Evolutionary conservation across 2,113 vertebrate species (phyloP), one percentile per base, ranked within the genome.

Genomic region (Hippoglossus stenolepis): DNA sequence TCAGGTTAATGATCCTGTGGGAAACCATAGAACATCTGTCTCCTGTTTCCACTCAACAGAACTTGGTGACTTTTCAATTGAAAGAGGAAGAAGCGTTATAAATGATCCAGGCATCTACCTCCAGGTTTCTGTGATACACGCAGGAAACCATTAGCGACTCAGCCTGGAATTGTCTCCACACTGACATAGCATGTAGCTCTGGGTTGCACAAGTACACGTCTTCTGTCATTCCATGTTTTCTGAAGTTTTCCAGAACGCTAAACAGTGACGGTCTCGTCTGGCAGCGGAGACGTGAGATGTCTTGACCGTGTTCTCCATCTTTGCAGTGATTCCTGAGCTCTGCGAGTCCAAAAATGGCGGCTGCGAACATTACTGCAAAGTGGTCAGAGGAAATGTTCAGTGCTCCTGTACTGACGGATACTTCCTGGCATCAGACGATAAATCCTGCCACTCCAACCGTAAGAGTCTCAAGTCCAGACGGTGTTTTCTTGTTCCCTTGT

Each of bases 331-430:
- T 63, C 93, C 91, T 2, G 88, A 94, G 62, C 92, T 95, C 73
- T 99, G 97, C 84, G 95, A 95, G 59, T 85, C 94, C 81, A 90
- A 95, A 59, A 99, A 99, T 0, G 98, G 98, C 0, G 95, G 93
- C 40, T 99, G 98, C 4, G 88, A 96, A 4, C 98, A 99, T 35
- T 99, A 96, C 94, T 99, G 98, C 90, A 79, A 17, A 0, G 76
- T 95, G 47, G 69, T 69, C 3, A 15, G 31, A 20, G 93, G 90
- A 1, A 77, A 43, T 0, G 87, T 95, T 0, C 0, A 75, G 3
- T 99, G 98, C 51, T 95, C 93, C 10, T 99, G 98, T 1, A 94
- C 95, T 2, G 86, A 78, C 0, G 96, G 97, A 0, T 99, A 98
- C n/a, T 67, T n/a, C 60, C 92, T 98, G 20, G 93, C 40, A 0